These are phyloP conservation scores for Xiphophorus birchmanni DNA, from an alignment of 2,797 vertebrate genomes.

Conservation along the genomic window DNA sequence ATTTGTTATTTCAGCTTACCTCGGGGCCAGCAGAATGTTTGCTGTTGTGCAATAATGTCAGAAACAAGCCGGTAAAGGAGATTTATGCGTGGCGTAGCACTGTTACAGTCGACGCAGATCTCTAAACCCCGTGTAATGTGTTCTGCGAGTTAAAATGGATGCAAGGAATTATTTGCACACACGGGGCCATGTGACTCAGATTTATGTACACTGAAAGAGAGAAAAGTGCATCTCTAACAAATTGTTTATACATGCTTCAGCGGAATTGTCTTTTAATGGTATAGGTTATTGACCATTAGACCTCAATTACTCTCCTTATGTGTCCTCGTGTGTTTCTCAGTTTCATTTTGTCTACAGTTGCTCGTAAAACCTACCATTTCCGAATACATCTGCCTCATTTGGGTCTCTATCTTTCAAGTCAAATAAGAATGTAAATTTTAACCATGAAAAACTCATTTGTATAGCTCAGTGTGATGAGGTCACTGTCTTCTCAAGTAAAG, in stretches of 20 bases:
- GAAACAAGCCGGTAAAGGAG: slow-evolving; percentile 19
- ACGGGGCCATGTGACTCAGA: slow-evolving; percentile 15
- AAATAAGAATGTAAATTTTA: slow-evolving; percentile 13
- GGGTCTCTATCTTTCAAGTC: not conserved
- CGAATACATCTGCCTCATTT: slow-evolving; percentile 6
- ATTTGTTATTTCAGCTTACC: slow-evolving; percentile 35
- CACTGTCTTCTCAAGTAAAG: not conserved
- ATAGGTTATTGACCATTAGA: slow-evolving; percentile 35
- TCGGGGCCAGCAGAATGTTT: slow-evolving; percentile 24
- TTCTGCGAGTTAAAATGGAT: slow-evolving; percentile 13
- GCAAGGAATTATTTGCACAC: slow-evolving; percentile 20
- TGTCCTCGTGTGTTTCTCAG: slow-evolving; percentile 16
- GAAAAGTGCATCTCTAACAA: slow-evolving; percentile 28
- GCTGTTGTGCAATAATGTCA: slow-evolving; percentile 13
- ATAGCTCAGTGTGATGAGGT: slow-evolving; percentile 1
- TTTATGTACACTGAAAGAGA: slow-evolving; percentile 15
- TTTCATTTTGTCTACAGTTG: slow-evolving; percentile 12
- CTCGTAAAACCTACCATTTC: slow-evolving; percentile 6
- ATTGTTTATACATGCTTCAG: slow-evolving; percentile 34
- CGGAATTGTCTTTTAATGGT: slow-evolving; percentile 51
- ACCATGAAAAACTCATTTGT: not conserved
- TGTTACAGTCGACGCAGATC: slow-evolving; percentile 9
- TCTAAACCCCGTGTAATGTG: slow-evolving; percentile 15
- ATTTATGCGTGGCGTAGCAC: slow-evolving; percentile 1
- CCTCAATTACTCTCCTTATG: slow-evolving; percentile 23